Evolutionary conservation across 2,888 invertebrate species (phyloP), one percentile per base, ranked within the genome.

Genomic region (Dasypogon diadema): DNA sequence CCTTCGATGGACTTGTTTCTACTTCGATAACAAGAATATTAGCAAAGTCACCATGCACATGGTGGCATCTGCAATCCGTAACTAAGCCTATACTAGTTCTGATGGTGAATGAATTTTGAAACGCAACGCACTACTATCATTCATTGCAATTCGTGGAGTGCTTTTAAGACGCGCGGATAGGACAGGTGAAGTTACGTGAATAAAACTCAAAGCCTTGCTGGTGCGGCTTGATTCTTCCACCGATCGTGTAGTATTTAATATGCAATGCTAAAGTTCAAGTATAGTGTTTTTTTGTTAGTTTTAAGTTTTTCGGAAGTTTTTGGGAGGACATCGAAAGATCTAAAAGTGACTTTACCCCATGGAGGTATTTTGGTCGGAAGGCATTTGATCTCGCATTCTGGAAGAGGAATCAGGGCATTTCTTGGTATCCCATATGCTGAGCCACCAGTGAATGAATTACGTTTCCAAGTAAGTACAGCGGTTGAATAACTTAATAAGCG

Each of bases 381-480:
- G 78, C 87, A 86, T 77, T 84, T 90, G 85, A 86, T 84, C 77
- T 89, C 89, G 0, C 87, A 90, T 77, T 87, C 84, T 24, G 91
- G 90, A 0, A 87, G 88, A 77, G 85, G 87, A 78, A 88, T 91
- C 80, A 84, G 88, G 0, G 90, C 89, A 0, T 92, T 90, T 81
- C 88, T 90, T 74, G 89, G 90, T 2, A 87, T 92, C 55, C 92
- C 92, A 0, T 92, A 89, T 81, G 92, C 92, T 0, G 80, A 87
- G 75, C 89, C 92, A 1, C 92, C 92, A 0, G 54, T 91, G 2
- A 89, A 87, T 12, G 85, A 89, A 2, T 84, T 92, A 6, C 86
- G 92, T 80, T 92, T 92, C 82, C 88, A 89, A 89, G 91, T 91
- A 85, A 83, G 81, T 77, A n/a, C n/a, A n/a, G n/a, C n/a, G n/a